phyloP scores from a whole-genome alignment of 2,113 vertebrate species.

The Pituophis catenifer region DNA sequence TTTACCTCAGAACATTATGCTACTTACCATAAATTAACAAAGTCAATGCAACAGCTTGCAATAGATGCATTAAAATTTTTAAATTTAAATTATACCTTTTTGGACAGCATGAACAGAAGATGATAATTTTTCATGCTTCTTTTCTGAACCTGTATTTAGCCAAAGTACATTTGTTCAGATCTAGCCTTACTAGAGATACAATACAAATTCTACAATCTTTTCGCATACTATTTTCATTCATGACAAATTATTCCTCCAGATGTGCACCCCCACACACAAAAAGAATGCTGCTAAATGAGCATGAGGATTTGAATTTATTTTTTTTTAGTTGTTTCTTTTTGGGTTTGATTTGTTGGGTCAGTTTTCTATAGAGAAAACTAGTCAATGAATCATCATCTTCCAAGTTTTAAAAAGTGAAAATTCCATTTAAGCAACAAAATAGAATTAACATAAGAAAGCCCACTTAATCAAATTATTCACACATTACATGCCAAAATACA shows the following conservation, averaged over 20 bases:
- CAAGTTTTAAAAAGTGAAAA: constrained; percentile 73
- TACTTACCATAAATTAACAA: too few relatives aligned
- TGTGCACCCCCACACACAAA: constrained; percentile 74
- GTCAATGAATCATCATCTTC: constrained; percentile 84
- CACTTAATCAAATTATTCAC: constrained; percentile 68
- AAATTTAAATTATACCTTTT: constrained; percentile 90
- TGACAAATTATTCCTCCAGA: constrained; percentile 77
- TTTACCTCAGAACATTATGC: too few relatives aligned
- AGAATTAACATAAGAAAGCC: constrained; percentile 77
- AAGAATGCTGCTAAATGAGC: constrained; percentile 75
- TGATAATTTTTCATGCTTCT: constrained; percentile 97
- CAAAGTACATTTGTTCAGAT: constrained; percentile 86
- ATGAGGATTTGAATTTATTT: constrained; percentile 69
- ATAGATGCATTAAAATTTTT: constrained; percentile 76
- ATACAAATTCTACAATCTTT: constrained; percentile 82
- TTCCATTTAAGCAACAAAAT: constrained; percentile 79
- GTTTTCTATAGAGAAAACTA: constrained; percentile 81
- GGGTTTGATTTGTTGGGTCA: constrained; percentile 60
- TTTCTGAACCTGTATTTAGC: constrained; percentile 92
- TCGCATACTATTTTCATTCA: constrained; percentile 80
- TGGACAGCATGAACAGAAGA: constrained; percentile 97
- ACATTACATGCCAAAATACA: constrained; percentile 75
- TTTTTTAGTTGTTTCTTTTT: constrained; percentile 61
- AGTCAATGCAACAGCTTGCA: constrained; percentile 63
- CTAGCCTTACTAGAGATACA: constrained; percentile 79